Evolutionary conservation across 2,113 vertebrate genomes (phyloP).

Genomic region (Cinclus cinclus): DNA sequence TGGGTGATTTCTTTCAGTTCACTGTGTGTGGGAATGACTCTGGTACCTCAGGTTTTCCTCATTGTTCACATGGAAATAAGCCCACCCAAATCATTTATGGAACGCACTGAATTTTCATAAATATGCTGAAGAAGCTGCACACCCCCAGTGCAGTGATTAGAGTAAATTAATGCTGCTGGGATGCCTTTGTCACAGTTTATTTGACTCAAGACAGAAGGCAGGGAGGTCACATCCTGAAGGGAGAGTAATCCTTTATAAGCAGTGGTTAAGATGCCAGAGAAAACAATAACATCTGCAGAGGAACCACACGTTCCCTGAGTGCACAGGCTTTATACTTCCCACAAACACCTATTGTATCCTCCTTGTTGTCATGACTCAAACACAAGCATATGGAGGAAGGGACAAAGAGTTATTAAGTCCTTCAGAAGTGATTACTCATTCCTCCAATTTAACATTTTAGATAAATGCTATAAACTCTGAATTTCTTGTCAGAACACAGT

Average conservation of each 20-base stretch:
- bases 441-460: neutral
- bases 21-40: neutral
- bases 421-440: constrained; percentile 30
- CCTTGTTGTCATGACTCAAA: constrained; percentile 13
- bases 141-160: neutral
- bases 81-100: neutral
- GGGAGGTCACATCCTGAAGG: neutral
- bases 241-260: neutral
- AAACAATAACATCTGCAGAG: constrained; percentile 31
- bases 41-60: neutral
- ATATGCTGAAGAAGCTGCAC: neutral
- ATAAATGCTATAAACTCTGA: neutral
- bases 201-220: constrained; percentile 10
- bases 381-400: neutral
- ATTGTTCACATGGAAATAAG: neutral
- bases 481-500: neutral
- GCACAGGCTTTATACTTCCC: neutral
- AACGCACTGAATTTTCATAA: neutral
- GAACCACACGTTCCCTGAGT: neutral
- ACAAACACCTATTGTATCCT: constrained; percentile 18
- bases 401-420: neutral
- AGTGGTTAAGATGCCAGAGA: neutral
- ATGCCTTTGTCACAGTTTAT: neutral
- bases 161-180: neutral
- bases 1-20: neutral